Percentiles rank a stretch among this genome's conserved stretches.
These are phyloP conservation scores for Hippoglossus stenolepis DNA, from an alignment of 2,113 vertebrate genomes.

Conservation along the genomic window DNA sequence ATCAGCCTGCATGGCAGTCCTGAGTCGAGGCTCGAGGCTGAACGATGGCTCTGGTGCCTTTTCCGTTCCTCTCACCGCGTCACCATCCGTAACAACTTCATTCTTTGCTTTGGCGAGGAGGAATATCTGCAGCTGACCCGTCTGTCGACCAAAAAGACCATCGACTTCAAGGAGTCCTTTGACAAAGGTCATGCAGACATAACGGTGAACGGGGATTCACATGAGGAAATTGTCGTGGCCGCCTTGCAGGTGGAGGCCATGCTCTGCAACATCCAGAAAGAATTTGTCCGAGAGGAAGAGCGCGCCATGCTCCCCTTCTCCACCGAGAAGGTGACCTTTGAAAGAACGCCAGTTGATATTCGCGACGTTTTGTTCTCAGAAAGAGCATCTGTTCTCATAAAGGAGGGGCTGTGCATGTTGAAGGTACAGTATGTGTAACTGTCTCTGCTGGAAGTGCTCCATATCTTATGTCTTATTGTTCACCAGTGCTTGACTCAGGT, in stretches of 20 bases:
- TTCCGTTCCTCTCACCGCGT: accelerated
- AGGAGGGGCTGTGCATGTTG: conserved; percentile 59
- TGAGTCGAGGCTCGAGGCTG: conserved; percentile 72
- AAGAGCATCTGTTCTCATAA: conserved; percentile 47
- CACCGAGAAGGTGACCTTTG: accelerated
- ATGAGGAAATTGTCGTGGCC: conserved; percentile 31
- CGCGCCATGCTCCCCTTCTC: accelerated
- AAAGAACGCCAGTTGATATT: accelerated
- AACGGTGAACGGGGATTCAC: conserved; percentile 66
- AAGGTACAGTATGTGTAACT: conserved; percentile 68
- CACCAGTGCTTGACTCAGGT: neutral
- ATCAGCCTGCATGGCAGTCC: conserved; percentile 73
- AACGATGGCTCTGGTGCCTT: conserved; percentile 66
- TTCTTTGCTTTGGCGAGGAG: conserved; percentile 78
- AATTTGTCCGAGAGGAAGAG: conserved; percentile 69
- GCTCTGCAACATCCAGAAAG: conserved; percentile 79
- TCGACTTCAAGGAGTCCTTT: conserved; percentile 75
- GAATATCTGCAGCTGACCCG: conserved; percentile 75
- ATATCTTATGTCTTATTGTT: neutral
- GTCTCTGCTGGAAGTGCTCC: neutral
- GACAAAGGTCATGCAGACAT: conserved; percentile 64
- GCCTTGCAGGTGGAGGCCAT: conserved; percentile 81
- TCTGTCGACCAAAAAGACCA: neutral
- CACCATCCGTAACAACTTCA: conserved; percentile 82
- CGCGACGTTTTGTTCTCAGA: neutral